phyloP scores from a whole-genome alignment of 2,797 vertebrate species.

The Oryzias sinensis region DNA sequence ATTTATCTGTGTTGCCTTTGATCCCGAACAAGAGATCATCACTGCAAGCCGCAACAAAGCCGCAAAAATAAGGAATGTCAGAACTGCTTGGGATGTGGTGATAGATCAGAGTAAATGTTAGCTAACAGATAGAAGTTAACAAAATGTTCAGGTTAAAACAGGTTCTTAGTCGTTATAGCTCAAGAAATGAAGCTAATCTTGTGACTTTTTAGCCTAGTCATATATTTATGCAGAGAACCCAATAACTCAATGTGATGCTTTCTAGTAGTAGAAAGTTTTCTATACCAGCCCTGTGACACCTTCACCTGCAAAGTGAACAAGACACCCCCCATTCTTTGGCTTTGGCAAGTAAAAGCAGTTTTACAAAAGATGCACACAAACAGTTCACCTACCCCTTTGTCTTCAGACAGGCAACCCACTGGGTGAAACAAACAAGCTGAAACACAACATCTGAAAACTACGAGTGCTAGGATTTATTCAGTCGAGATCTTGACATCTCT shows the following conservation, averaged over 20 bases:
- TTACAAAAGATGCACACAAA: conserved; percentile 9
- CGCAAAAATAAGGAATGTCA: conserved; percentile 23
- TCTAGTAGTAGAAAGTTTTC: background rate
- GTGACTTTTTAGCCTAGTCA: too few species aligned
- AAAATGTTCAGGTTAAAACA: background rate
- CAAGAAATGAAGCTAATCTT: too few species aligned
- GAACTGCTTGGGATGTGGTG: conserved; percentile 5
- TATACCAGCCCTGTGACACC: conserved; percentile 10
- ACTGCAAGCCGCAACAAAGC: conserved; percentile 17
- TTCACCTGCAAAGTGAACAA: conserved; percentile 14
- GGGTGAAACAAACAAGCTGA: conserved; percentile 29
- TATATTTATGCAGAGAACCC: too few species aligned
- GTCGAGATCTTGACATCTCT: conserved; percentile 50
- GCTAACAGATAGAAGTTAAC: background rate
- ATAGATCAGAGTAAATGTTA: background rate
- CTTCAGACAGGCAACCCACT: conserved; percentile 22
- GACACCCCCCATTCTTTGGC: conserved; percentile 13
- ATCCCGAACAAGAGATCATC: conserved; percentile 51
- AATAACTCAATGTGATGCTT: too few species aligned
- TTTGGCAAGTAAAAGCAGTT: conserved; percentile 16
- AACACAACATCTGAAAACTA: conserved; percentile 31
- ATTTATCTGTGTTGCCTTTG: conserved; percentile 44
- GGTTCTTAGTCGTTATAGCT: background rate
- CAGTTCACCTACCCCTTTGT: conserved; percentile 34
- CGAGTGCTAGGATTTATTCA: conserved; percentile 40